These are phyloP conservation scores for Drosophila setifemur DNA, from an alignment of 1,140 invertebrate species.

Conservation along the genomic window DNA sequence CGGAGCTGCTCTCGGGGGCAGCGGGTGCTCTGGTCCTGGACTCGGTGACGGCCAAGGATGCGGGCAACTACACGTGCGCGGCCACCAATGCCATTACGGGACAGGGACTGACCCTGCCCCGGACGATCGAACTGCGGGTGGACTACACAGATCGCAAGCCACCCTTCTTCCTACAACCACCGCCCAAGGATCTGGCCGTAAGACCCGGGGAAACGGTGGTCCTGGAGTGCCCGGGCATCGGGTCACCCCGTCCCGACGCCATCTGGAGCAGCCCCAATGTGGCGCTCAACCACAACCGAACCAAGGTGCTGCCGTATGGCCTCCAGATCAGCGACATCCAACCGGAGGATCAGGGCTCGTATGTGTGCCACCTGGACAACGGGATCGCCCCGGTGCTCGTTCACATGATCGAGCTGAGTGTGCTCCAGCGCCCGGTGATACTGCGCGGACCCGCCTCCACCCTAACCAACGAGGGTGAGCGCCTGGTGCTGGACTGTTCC, in stretches of 20 bases:
- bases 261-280: slow-evolving; percentile 85
- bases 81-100: slow-evolving; percentile 85
- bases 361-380: slow-evolving; percentile 85
- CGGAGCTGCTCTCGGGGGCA: slow-evolving; percentile 62
- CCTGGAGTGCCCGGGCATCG: slow-evolving; percentile 86
- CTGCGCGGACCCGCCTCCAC: slow-evolving; percentile 84
- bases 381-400: slow-evolving; percentile 82
- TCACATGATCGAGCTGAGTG: slow-evolving; percentile 83
- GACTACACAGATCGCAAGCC: slow-evolving; percentile 71
- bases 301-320: slow-evolving; percentile 83
- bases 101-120: slow-evolving; percentile 81
- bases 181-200: slow-evolving; percentile 80
- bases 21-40: slow-evolving; percentile 84
- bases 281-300: slow-evolving; percentile 76
- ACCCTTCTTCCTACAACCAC: slow-evolving; percentile 84
- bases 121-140: slow-evolving; percentile 83
- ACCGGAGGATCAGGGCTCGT: slow-evolving; percentile 87
- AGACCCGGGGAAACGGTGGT: slow-evolving; percentile 85
- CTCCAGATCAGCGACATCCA: slow-evolving; percentile 86
- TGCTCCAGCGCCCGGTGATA: slow-evolving; percentile 86
- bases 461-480: slow-evolving; percentile 86
- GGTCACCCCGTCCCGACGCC: slow-evolving; percentile 85
- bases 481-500: slow-evolving; percentile 86
- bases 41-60: slow-evolving; percentile 84
- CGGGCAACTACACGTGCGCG: slow-evolving; percentile 85